Evolutionary conservation across 2,797 vertebrate genomes (phyloP).

Genomic region (Protonibea diacanthus): DNA sequence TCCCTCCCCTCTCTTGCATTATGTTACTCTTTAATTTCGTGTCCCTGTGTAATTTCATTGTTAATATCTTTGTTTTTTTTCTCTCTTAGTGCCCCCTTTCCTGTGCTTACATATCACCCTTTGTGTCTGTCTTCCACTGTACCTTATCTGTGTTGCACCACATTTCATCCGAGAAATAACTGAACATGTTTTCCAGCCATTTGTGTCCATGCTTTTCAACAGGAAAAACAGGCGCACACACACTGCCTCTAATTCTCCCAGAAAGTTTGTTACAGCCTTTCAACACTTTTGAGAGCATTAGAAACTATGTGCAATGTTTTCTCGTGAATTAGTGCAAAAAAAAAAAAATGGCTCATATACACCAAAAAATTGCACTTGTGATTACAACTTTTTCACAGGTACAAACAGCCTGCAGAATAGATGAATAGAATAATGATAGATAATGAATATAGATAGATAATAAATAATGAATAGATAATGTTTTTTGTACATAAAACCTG

Average conservation of each 20-base stretch:
- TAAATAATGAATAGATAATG: too few relatives aligned
- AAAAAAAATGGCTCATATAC: too few relatives aligned
- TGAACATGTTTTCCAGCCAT: constrained; percentile 1
- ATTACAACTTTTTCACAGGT: background rate
- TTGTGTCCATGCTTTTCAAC: constrained; percentile 23
- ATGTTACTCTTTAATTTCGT: constrained; percentile 24
- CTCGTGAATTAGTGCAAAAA: too few relatives aligned
- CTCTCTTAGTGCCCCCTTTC: constrained; percentile 4
- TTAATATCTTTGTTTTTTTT: constrained; percentile 18
- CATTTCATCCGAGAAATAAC: constrained; percentile 44
- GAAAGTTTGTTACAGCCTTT: constrained; percentile 1
- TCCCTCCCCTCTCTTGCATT: background rate
- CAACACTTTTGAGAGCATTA: constrained; percentile 13
- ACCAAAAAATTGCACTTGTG: too few relatives aligned
- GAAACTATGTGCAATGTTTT: background rate
- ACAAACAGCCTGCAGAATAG: background rate
- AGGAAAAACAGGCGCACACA: constrained; percentile 9
- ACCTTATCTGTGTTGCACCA: constrained; percentile 56
- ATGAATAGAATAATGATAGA: too few relatives aligned
- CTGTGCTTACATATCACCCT: constrained; percentile 31
- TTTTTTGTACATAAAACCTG: background rate
- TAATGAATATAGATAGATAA: too few relatives aligned
- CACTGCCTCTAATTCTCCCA: constrained; percentile 16
- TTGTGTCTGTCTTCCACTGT: constrained; percentile 55
- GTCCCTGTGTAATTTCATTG: constrained; percentile 17